phyloP scores from a whole-genome alignment of 2,888 invertebrate species.

The Rhyacophila evoluta region DNA sequence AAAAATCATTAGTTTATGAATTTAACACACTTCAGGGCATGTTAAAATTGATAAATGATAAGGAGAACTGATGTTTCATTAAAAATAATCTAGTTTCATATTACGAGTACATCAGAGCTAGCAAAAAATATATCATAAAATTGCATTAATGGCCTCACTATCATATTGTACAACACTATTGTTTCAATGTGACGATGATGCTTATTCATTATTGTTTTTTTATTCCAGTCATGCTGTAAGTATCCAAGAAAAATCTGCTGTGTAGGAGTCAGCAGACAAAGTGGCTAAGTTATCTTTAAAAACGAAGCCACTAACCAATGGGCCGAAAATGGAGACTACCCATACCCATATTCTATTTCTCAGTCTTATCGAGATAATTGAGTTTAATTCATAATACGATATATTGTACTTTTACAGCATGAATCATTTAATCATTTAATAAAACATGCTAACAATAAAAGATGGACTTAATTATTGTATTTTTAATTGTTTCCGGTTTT shows the following conservation, averaged over 20 bases:
- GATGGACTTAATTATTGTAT: background rate
- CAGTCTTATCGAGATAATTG: slow-evolving; percentile 61
- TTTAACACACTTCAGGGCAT: too few relatives aligned
- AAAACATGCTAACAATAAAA: background rate
- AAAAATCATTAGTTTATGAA: too few relatives aligned
- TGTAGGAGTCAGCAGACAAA: slow-evolving; percentile 58
- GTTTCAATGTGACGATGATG: too few relatives aligned
- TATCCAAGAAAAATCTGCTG: slow-evolving; percentile 61
- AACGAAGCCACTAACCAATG: slow-evolving; percentile 34
- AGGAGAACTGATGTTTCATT: too few relatives aligned
- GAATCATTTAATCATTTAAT: background rate
- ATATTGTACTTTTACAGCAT: background rate
- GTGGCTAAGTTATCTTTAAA: slow-evolving; percentile 37
- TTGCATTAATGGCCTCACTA: too few relatives aligned
- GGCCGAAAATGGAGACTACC: slow-evolving; percentile 62
- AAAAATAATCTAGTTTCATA: too few relatives aligned
- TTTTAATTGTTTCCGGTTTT: too few relatives aligned
- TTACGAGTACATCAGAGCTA: too few relatives aligned
- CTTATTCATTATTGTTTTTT: background rate
- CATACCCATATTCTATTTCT: slow-evolving; percentile 64
- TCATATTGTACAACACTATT: too few relatives aligned
- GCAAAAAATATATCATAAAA: too few relatives aligned
- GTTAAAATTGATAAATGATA: too few relatives aligned
- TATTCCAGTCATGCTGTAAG: slow-evolving; percentile 62
- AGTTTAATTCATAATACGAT: background rate